A percentile compares a stretch with the other conserved stretches of the same genome.
These are phyloP conservation scores for Leptobrachium ailaonicum DNA, from an alignment of 2,113 vertebrate genomes.

Conservation along the genomic window DNA sequence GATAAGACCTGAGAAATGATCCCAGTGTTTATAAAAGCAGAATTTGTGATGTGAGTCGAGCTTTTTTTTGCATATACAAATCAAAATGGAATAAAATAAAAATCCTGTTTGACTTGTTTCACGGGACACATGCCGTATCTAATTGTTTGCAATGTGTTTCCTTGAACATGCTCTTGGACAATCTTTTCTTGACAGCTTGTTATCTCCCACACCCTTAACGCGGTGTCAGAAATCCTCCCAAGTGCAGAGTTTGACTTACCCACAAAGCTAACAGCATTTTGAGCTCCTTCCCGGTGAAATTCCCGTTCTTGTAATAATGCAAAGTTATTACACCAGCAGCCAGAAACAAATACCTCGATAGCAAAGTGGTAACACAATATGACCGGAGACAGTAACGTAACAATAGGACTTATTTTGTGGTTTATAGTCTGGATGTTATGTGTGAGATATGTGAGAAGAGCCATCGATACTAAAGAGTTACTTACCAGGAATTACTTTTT, in stretches of 20 bases:
- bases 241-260: background rate
- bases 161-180: background rate
- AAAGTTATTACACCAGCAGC: background rate
- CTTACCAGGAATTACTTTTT: too few species aligned
- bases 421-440: too few species aligned
- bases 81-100: background rate
- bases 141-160: background rate
- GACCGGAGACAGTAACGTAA: too few species aligned
- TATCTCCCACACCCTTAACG: conserved; percentile 30
- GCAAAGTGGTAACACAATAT: too few species aligned
- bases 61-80: conserved; percentile 22
- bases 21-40: conserved; percentile 16
- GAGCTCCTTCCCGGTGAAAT: background rate
- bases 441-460: too few species aligned
- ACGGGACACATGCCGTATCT: background rate
- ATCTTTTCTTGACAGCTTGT: conserved; percentile 23
- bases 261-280: background rate
- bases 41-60: conserved; percentile 32
- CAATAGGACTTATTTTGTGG: too few species aligned
- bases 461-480: too few species aligned
- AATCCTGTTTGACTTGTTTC: conserved; percentile 3
- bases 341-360: too few species aligned
- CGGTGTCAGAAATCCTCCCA: background rate
- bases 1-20: conserved; percentile 9
- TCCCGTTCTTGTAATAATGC: background rate